Base-by-base conservation (phyloP, 2,888 invertebrate species). In the Halictus quadricinctus region DNA sequence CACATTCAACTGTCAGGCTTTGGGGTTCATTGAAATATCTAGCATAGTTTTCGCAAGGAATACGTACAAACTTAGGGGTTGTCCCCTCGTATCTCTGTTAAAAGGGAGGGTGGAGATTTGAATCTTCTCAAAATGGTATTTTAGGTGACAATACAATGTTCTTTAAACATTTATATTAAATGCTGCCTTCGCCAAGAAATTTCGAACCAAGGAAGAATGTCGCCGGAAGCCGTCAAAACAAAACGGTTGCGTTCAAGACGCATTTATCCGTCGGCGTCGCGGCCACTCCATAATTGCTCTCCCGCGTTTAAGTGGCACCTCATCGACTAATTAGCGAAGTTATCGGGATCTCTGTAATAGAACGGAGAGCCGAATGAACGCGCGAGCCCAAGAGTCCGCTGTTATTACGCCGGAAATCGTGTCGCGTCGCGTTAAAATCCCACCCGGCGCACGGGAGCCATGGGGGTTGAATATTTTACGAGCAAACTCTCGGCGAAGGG, bases 301-400 rank as follows among this genome's bases (percentile, higher is more conserved):
- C 73, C 36, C 64, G 43, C 75, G 76, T 81, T 88, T 82, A 86
- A 86, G 84, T 80, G 85, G 54, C 81, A 64, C 60, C 77, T 84
- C 85, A 86, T 85, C 88, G 90, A 83, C 88, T 88, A 90, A 90
- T 90, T 90, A 90, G 81, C 83, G 72, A 78, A 86, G 76, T 85
- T 88, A 83, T 83, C 84, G 80, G 81, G 73, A 83, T 70, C 76
- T 43, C 72, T 79, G 75, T 79, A 80, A 82, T 80, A 46, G 72
- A 77, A 69, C 66, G 48, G 29, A 66, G 46, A 66, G 70, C 79
- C 82, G 80, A 48, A n/a, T 36, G 73, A 81, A 72, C 76, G 83
- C 73, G 58, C 79, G 64, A 79, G 79, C 60, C 75, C 73, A 66
- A 36, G 77, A 73, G 78, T 50, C 41, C 81, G 50, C 25, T 72